Percentiles rank a stretch among this genome's conserved stretches.
Conservation (phyloP, 1,140 invertebrate species). For the Zaprionus ornatus region DNA sequence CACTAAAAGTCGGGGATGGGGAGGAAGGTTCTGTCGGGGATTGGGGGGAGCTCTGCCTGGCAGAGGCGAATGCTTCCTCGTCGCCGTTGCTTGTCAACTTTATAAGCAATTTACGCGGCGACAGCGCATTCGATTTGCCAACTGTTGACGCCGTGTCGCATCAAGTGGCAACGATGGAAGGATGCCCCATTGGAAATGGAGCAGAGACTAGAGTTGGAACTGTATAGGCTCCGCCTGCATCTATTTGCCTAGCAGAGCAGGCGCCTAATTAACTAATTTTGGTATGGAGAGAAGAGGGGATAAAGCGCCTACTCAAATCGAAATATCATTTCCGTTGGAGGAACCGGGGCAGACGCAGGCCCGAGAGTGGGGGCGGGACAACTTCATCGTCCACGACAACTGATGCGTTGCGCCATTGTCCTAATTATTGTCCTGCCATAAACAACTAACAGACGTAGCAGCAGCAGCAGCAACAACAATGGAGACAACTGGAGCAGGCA, state of each 20-base stretch:
- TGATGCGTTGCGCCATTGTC: conserved; percentile 62
- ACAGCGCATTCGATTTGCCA: conserved; percentile 68
- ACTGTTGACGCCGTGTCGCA: conserved; percentile 56
- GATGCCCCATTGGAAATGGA: conserved; percentile 12
- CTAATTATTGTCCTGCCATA: conserved; percentile 80
- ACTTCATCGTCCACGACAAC: conserved; percentile 34
- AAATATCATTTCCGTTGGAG: conserved; percentile 29
- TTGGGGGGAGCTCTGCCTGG: background rate
- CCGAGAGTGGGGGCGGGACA: background rate
- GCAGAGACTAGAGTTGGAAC: conserved; percentile 20
- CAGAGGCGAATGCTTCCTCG: background rate
- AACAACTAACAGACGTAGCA: conserved; percentile 58
- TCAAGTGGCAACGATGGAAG: conserved; percentile 14
- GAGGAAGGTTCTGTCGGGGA: conserved; percentile 7
- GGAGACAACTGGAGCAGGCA: conserved; percentile 8
- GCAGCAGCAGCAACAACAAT: conserved; percentile 16
- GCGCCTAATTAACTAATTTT: conserved; percentile 77
- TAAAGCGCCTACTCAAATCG: conserved; percentile 11
- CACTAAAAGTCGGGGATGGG: background rate
- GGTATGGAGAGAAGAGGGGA: background rate
- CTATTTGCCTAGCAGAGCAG: conserved; percentile 29
- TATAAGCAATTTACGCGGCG: conserved; percentile 75
- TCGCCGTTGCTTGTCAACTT: conserved; percentile 71
- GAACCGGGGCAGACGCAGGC: background rate
- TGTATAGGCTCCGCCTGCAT: background rate